Conservation (phyloP, 2,888 invertebrate genomes). For the Bruchidius siliquastri region DNA sequence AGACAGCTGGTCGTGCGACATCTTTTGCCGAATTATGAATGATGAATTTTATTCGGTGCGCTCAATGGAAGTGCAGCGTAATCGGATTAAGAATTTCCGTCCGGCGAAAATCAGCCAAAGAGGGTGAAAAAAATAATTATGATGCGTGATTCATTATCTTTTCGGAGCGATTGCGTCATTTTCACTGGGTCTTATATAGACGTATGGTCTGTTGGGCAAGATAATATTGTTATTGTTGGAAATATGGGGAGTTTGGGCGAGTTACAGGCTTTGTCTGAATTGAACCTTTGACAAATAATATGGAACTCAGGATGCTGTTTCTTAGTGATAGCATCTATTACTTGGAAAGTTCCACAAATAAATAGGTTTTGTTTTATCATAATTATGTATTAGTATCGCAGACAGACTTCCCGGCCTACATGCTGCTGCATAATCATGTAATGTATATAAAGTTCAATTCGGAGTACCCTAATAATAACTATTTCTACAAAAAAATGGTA, state of each 20-base stretch:
- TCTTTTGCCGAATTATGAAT: conserved; percentile 18
- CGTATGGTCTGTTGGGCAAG: not conserved
- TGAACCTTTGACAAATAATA: not conserved
- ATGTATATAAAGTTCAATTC: too few species aligned
- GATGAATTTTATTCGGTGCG: conserved; percentile 12
- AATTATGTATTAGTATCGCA: too few species aligned
- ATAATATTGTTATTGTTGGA: not conserved
- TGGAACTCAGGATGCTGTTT: not conserved
- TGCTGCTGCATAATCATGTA: too few species aligned
- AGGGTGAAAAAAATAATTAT: conserved; percentile 2
- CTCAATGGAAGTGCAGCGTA: conserved; percentile 6
- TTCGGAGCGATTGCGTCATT: not conserved
- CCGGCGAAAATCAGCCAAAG: not conserved
- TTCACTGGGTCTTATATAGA: not conserved
- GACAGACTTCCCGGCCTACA: too few species aligned
- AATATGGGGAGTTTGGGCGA: not conserved
- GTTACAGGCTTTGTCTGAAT: not conserved
- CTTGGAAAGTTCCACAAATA: too few species aligned
- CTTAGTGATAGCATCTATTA: too few species aligned
- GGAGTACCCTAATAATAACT: too few species aligned
- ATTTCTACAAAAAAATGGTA: too few species aligned
- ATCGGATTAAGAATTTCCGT: conserved; percentile 7
- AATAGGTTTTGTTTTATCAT: too few species aligned
- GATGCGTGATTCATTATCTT: conserved; percentile 1
- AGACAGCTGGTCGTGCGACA: conserved; percentile 2